Evolutionary conservation across 92 coral and sea anemone genomes (phyloP), one percentile per base, ranked within the genome.

Genomic region (Porites rus): DNA sequence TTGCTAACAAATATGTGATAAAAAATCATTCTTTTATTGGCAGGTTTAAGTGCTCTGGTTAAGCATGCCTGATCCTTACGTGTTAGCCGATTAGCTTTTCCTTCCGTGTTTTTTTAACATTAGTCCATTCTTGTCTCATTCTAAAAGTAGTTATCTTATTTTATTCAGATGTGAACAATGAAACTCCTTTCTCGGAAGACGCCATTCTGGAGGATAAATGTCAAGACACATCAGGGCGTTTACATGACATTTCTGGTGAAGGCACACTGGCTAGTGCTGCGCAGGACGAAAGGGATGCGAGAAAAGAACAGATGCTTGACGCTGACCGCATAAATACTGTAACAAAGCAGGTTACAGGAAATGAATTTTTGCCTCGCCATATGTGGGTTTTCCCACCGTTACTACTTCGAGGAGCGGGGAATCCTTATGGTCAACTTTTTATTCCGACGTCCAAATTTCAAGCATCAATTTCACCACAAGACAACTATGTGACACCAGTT

Each of bases 361-460:
- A 70, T 59, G 60, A 43, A 11, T 2, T 69, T 10, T 11, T 71
- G 18, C 86, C 86, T 12, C 86, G 53, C 43, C 75, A 69, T 16
- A 62, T 81, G 86, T 81, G 75, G 19, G 70, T 70, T 25, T 59
- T 81, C 14, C 86, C 86, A 71, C 69, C 86, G 31, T 56, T 70
- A 18, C 64, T 62, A 38, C 70, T 22, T 4, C 75, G 71, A 22
- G 78, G 54, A 53, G 52, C 46, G 46, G 46, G 65, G 11, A 53
- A 80, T 80, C n/a, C 51, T 75, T 58, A 53, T 31, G 51, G 65
- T 6, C 61, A 69, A 70, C 43, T 22, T 56, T 59, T 38, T 60
- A 28, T 43, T 24, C 50, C 77, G 19, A 8, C 51, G 64, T 51
- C 72, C 13, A 78, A 78, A 31, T 19, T 78, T 53, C 72, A 50